Base-by-base conservation (phyloP, 2,113 vertebrate species). In the Halcyon senegalensis region DNA sequence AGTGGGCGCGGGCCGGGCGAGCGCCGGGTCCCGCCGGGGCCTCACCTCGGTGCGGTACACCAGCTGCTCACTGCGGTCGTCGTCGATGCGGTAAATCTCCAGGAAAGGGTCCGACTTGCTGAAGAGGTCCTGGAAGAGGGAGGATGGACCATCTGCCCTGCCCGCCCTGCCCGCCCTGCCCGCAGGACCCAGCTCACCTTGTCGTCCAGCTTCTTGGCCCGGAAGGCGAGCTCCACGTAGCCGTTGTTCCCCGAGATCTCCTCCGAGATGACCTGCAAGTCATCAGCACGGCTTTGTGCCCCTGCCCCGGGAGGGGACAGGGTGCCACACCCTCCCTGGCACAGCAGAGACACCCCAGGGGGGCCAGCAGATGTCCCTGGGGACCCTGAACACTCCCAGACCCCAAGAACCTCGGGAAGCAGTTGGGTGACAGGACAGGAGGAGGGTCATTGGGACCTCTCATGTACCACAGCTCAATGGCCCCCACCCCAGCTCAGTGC, bases 51-150 rank as follows among this genome's bases (percentile, higher is more conserved):
- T 99, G 97, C 99, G 98, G 95, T 99, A 98, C 58, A 99, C 99
- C 72, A 99, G 99, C 97, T 99, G 99, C 96, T 99, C 98, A 0
- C 98, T 98, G 37, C 95, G 93, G 44, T 99, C 99, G 0, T 99
- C 98, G 0, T 99, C 99, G 33, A 99, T 94, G 76, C 99, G 98
- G 93, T 99, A 99, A 60, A 99, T 98, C 98, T 99, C 99, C 98
- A 99, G 97, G 97, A 99, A 99, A 25, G 99, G 99, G 89, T 99
- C 99, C 0, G 99, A 99, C 97, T 99, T 99, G 96, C 99, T 99
- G 98, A 99, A 99, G 93, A 99, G 98, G 92, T 99, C 99, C 99
- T 99, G 97, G 39, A 75, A 46, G 41, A 68, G 56, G 16, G 12
- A 56, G 31, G 56, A 58, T 4, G 64, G 50, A 23, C 10, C 11